Base-by-base conservation (phyloP, 2,888 invertebrate genomes). In the Anagyrus pseudococci region DNA sequence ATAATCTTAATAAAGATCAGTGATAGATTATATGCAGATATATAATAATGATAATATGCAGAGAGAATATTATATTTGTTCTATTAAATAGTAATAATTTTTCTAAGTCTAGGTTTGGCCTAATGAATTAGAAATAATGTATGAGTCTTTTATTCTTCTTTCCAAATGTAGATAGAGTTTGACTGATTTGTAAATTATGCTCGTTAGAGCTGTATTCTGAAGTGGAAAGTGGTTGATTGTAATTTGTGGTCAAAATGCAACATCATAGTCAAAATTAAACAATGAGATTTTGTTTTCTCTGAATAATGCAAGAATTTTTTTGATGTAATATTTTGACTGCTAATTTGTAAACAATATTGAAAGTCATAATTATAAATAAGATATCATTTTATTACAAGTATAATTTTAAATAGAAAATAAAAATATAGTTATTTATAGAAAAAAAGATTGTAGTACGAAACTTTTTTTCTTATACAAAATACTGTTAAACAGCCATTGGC, bases 401-500 rank as follows among this genome's bases (percentile, higher is more conserved):
- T 76, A 72, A 74, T 75, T 78, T 78, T 77, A 76, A 75, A 74
- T 76, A 76, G 73, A 66, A 73, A 75, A 73, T 75, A 72, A 74
- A 67, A 74, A 54, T 73, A 71, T 72, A 73, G 67, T 72, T 75
- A 72, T 71, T 69, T 57, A 67, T 73, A 70, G 58, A 37, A 37
- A 37, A 66, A 37, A 58, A 63, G 29, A 55, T 41, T 66, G 59
- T 44, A 63, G 15, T 37, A 61, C 20, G 58, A 58, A 41, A 69
- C 23, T 10, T 37, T 56, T 43, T 44, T 43, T 55, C 26, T 54
- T 13, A 19, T 47, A 26, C 49, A 23, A 43, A 54, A 49, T 49
- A 48, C 2, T 40, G 13, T 85, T 82, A 92, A 47, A 93, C 89
- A 67, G 96, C 94, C 95, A 98, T 96, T 75, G 91, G 87, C 97